These are phyloP conservation scores for Nibea coibor DNA, from an alignment of 2,113 vertebrate species.

Conservation along the genomic window DNA sequence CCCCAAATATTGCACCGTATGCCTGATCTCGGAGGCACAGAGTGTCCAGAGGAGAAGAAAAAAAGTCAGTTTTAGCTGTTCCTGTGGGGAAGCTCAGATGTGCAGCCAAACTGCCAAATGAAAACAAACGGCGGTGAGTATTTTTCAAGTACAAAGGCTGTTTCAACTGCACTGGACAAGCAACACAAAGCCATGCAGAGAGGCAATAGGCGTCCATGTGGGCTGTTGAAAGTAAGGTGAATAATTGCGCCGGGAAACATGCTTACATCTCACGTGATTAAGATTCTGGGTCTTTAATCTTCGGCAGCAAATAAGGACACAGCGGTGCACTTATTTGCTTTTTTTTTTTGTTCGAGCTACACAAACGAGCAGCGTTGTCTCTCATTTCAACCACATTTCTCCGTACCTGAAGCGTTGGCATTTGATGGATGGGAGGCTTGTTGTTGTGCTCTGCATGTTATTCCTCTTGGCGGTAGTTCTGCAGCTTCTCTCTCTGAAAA, in stretches of 20 bases:
- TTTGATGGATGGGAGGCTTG: constrained; percentile 58
- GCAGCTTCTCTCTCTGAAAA: constrained; percentile 42
- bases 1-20: constrained; percentile 67
- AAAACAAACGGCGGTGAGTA: constrained; percentile 34
- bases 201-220: background rate
- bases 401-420: constrained; percentile 45
- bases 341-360: constrained; percentile 10
- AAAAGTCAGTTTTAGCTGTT: constrained; percentile 18
- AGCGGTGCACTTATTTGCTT: background rate
- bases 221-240: background rate
- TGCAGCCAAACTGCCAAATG: constrained; percentile 50
- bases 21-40: constrained; percentile 24
- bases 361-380: constrained; percentile 44
- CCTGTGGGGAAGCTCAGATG: constrained; percentile 30
- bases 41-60: constrained; percentile 54
- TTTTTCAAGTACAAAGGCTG: constrained; percentile 32
- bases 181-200: background rate
- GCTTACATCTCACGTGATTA: background rate
- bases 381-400: constrained; percentile 46
- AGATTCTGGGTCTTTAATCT: constrained; percentile 8
- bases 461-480: constrained; percentile 57
- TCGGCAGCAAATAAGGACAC: constrained; percentile 20
- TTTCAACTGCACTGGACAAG: constrained; percentile 18
- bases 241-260: constrained; percentile 1
- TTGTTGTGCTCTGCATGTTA: constrained; percentile 53